Conservation (phyloP, 2,888 invertebrate species). For the Rambutsinella grinnellia region DNA sequence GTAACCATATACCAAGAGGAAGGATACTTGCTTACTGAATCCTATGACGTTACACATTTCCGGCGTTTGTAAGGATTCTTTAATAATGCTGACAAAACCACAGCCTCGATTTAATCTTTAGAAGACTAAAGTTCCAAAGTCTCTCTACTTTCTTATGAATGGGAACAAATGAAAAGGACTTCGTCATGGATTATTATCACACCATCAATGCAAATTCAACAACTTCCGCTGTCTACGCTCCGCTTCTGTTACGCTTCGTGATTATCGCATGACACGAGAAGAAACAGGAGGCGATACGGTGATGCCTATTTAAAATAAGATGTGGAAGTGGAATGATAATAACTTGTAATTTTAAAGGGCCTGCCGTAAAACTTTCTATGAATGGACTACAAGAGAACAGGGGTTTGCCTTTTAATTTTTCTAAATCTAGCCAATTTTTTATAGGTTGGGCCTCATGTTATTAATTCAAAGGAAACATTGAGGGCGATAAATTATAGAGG, state of each 20-base stretch:
- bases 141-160: slow-evolving; percentile 37
- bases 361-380: neutral
- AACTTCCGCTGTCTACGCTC: slow-evolving; percentile 30
- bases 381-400: neutral
- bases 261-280: neutral
- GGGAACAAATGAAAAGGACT: neutral
- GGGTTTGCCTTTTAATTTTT: neutral
- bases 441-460: neutral
- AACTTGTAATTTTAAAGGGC: neutral
- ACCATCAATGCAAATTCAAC: slow-evolving; percentile 26
- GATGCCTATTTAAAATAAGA: neutral
- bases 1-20: too few species aligned
- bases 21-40: too few species aligned
- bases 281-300: neutral
- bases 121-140: too few species aligned
- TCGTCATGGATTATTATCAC: slow-evolving; percentile 40
- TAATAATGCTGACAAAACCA: too few species aligned
- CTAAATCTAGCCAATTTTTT: neutral
- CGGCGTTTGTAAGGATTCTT: neutral
- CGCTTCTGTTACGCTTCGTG: neutral
- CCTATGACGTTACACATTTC: too few species aligned
- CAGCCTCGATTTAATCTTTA: too few species aligned
- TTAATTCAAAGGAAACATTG: neutral
- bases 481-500: neutral
- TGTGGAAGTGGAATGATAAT: neutral